These are phyloP conservation scores for Synanthedon formicaeformis DNA, from an alignment of 2,888 invertebrate genomes.

Conservation along the genomic window DNA sequence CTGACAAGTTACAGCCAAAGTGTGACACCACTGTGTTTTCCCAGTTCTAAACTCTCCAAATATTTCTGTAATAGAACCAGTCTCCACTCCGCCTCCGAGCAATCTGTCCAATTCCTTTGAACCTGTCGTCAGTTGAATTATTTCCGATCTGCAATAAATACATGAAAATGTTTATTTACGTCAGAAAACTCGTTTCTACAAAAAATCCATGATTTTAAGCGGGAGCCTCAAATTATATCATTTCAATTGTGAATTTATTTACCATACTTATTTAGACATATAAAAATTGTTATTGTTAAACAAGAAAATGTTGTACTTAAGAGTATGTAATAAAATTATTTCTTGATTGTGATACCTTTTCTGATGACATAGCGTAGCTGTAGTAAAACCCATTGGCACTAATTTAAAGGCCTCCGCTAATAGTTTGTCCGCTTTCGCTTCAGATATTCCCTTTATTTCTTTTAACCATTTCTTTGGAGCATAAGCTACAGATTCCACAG, in stretches of 20 bases:
- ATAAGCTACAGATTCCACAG: slow-evolving; percentile 95
- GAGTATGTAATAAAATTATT: too few relatives aligned
- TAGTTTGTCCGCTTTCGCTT: slow-evolving; percentile 97
- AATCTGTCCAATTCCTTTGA: slow-evolving; percentile 94
- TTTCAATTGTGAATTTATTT: too few relatives aligned
- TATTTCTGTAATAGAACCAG: slow-evolving; percentile 97
- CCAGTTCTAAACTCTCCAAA: slow-evolving; percentile 99
- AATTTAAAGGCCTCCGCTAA: slow-evolving; percentile 90
- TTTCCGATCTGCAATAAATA: slow-evolving; percentile 76
- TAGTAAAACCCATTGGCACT: slow-evolving; percentile 98
- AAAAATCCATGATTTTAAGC: too few relatives aligned
- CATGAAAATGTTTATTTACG: too few relatives aligned
- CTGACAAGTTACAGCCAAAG: slow-evolving; percentile 97
- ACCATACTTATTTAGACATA: too few relatives aligned
- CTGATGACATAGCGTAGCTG: slow-evolving; percentile 95
- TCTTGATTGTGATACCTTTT: slow-evolving; percentile 70
- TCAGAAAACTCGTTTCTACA: too few relatives aligned
- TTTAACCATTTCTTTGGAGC: slow-evolving; percentile 92
- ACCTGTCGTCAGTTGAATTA: slow-evolving; percentile 94
- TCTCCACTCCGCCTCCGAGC: slow-evolving; percentile 96
- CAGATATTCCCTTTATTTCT: slow-evolving; percentile 94
- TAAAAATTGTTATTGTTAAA: too few relatives aligned
- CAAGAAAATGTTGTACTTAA: too few relatives aligned
- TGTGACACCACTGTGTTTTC: slow-evolving; percentile 97
- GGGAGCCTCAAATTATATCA: too few relatives aligned